These are phyloP conservation scores for Mizuhopecten yessoensis DNA, from an alignment of 1,140 invertebrate genomes.

Conservation along the genomic window DNA sequence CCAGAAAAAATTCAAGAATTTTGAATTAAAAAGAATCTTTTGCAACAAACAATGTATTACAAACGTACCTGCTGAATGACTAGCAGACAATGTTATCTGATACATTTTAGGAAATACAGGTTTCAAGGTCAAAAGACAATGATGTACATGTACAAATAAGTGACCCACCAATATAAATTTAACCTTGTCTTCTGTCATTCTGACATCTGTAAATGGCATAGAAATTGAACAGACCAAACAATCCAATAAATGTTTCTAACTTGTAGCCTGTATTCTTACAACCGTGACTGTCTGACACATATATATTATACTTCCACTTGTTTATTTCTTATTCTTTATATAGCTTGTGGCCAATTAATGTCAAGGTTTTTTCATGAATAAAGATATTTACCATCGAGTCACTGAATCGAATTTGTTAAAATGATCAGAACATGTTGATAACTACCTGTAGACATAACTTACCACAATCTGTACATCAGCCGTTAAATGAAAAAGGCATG, in stretches of 20 bases:
- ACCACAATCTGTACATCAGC: no score
- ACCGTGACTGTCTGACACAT: background rate
- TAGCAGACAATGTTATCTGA: background rate
- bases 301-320: background rate
- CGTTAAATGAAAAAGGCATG: no score
- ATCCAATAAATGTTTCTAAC: background rate
- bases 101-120: background rate
- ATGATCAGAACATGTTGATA: background rate
- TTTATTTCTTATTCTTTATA: background rate
- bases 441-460: no score
- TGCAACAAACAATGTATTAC: no score
- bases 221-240: background rate
- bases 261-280: conserved; percentile 8
- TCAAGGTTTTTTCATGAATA: background rate
- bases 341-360: conserved; percentile 9
- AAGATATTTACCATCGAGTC: background rate
- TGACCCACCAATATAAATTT: conserved; percentile 4
- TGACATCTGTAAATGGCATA: background rate
- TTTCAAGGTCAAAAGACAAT: background rate
- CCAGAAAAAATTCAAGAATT: no score
- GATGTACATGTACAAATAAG: no score
- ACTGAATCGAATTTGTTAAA: background rate
- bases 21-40: no score
- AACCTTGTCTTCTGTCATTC: background rate
- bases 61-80: background rate